Conservation (phyloP, 2,888 invertebrate species). For the Sesia apiformis region DNA sequence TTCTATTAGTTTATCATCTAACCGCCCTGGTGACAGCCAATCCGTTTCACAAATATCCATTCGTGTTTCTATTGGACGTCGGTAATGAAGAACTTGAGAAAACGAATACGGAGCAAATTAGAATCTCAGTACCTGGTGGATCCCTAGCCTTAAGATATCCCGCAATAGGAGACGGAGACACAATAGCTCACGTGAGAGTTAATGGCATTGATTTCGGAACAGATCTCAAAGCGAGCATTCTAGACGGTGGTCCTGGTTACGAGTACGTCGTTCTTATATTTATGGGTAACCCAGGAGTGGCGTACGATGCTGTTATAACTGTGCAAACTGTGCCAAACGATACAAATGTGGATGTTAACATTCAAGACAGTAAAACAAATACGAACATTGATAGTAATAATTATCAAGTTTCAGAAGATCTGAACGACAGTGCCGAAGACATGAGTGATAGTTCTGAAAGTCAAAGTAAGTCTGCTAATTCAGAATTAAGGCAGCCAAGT, state of each 20-base stretch:
- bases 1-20: conserved; percentile 24
- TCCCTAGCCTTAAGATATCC: conserved; percentile 57
- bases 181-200: conserved; percentile 56
- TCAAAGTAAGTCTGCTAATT: conserved; percentile 19
- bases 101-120: conserved; percentile 51
- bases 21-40: conserved; percentile 29
- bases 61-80: conserved; percentile 54
- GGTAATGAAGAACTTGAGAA: conserved; percentile 64
- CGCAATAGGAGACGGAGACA: conserved; percentile 44
- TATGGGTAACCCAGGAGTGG: conserved; percentile 43
- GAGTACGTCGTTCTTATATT: conserved; percentile 57
- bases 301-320: conserved; percentile 55
- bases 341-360: conserved; percentile 6
- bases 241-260: conserved; percentile 62
- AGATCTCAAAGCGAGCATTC: conserved; percentile 53
- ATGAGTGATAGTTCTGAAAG: conserved; percentile 14
- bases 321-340: conserved; percentile 38
- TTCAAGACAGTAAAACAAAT: conserved; percentile 6
- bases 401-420: conserved; percentile 21
- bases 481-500: conserved; percentile 36
- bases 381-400: not conserved
- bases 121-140: conserved; percentile 55
- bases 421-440: conserved; percentile 28
- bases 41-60: conserved; percentile 61
- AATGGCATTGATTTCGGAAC: conserved; percentile 62